Conservation (phyloP, 2,888 invertebrate genomes). For the Periphyllus acericola region DNA sequence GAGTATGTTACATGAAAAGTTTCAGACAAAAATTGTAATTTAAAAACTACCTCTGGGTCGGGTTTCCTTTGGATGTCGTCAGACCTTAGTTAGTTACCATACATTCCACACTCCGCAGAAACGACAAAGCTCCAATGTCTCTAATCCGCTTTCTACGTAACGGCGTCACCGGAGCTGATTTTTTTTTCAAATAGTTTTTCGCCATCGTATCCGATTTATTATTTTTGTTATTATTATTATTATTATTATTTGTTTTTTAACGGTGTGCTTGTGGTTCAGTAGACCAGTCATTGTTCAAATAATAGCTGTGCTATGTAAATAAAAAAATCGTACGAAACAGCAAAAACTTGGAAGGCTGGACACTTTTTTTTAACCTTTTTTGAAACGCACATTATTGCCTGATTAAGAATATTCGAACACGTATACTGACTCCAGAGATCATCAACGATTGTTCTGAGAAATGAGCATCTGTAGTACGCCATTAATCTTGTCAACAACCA, state of each 20-base stretch:
- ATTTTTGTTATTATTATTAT: no score
- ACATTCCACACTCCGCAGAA: not conserved
- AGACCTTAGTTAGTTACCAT: not conserved
- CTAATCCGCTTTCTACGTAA: not conserved
- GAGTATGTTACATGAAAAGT: not conserved
- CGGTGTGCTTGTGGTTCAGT: no score
- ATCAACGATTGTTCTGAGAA: not conserved
- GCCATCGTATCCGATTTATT: no score
- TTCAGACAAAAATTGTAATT: not conserved
- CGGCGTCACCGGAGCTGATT: not conserved
- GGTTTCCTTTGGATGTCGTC: not conserved
- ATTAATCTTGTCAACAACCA: slow-evolving; percentile 16
- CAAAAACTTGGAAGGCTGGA: not conserved
- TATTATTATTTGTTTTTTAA: no score
- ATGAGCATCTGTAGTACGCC: not conserved
- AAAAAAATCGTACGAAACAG: not conserved
- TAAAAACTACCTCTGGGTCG: not conserved
- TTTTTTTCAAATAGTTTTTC: not conserved
- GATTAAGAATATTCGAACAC: not conserved
- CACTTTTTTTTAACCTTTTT: not conserved
- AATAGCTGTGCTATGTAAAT: not conserved
- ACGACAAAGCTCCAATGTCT: not conserved
- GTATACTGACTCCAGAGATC: not conserved
- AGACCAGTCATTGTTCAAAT: not conserved
- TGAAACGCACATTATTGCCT: not conserved